Evolutionary conservation across 1,140 invertebrate genomes (phyloP).

Genomic region (Hestina assimilis): DNA sequence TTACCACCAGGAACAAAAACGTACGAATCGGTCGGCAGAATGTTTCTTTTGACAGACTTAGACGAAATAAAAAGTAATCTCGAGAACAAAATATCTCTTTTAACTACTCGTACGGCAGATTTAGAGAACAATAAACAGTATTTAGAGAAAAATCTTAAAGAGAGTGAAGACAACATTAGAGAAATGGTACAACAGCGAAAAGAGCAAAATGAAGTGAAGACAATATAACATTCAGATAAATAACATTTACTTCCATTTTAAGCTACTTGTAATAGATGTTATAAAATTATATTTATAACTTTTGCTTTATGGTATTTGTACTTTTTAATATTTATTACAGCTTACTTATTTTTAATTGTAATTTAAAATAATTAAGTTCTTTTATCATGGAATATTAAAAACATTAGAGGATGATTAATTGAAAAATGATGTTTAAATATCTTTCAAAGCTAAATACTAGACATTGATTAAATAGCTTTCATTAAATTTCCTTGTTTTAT

Average conservation of each 20-base stretch:
- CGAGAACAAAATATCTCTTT: slow-evolving; percentile 79
- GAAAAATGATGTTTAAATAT: too few relatives aligned
- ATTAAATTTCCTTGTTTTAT: too few relatives aligned
- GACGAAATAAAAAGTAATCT: slow-evolving; percentile 83
- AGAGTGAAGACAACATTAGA: slow-evolving; percentile 90
- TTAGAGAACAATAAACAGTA: slow-evolving; percentile 87
- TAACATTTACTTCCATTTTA: neutral
- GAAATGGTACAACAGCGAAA: slow-evolving; percentile 89
- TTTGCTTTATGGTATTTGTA: neutral
- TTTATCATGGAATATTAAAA: neutral
- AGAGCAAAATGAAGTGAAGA: slow-evolving; percentile 55
- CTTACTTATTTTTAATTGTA: neutral
- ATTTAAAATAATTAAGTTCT: neutral
- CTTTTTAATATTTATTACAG: neutral
- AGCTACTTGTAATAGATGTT: neutral
- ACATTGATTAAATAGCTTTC: too few relatives aligned
- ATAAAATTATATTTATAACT: neutral
- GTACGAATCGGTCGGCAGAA: slow-evolving; percentile 91
- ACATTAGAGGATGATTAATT: too few relatives aligned
- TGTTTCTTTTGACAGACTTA: slow-evolving; percentile 88
- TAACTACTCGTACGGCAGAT: slow-evolving; percentile 85
- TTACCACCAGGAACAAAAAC: slow-evolving; percentile 82
- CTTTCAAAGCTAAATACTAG: too few relatives aligned
- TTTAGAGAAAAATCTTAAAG: slow-evolving; percentile 88
- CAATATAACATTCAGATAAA: slow-evolving; percentile 25